These are phyloP conservation scores for Cladopsammia gracilis DNA, from an alignment of 64 coral and sea anemone genomes.

Conservation along the genomic window DNA sequence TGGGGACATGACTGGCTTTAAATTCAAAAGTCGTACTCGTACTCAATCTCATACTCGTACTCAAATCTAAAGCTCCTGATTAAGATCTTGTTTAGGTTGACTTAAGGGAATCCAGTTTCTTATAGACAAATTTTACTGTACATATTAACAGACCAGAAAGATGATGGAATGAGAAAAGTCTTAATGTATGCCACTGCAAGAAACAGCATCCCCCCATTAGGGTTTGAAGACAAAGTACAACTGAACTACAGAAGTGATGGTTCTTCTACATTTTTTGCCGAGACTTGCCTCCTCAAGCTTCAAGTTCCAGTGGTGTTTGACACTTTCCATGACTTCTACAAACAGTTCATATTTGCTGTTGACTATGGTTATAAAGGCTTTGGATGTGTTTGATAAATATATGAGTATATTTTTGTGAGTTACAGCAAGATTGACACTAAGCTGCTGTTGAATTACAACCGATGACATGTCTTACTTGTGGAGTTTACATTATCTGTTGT, in stretches of 20 bases:
- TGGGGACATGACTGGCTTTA: too few species aligned
- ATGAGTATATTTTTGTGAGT: background rate
- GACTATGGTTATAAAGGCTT: constrained; percentile 37
- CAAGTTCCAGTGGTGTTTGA: constrained; percentile 51
- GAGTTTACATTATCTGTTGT: background rate
- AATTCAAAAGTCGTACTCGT: too few species aligned
- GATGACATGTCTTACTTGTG: background rate
- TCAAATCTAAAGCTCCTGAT: too few species aligned
- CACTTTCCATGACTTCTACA: constrained; percentile 37
- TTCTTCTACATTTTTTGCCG: constrained; percentile 24
- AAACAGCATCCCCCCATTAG: constrained; percentile 15
- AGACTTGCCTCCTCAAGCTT: constrained; percentile 44
- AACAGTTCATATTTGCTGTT: constrained; percentile 54
- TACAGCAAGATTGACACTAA: background rate
- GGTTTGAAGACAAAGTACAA: background rate
- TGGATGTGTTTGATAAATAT: constrained; percentile 23
- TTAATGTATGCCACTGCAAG: constrained; percentile 3
- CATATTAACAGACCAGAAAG: constrained; percentile 16
- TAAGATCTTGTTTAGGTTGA: too few species aligned
- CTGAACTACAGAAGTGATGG: constrained; percentile 27
- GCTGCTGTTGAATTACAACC: background rate
- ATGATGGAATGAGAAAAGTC: constrained; percentile 30
- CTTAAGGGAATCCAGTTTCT: background rate
- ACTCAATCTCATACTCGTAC: too few species aligned
- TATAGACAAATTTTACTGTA: background rate